Base-by-base conservation (phyloP, 2,113 vertebrate species). In the Morone saxatilis region DNA sequence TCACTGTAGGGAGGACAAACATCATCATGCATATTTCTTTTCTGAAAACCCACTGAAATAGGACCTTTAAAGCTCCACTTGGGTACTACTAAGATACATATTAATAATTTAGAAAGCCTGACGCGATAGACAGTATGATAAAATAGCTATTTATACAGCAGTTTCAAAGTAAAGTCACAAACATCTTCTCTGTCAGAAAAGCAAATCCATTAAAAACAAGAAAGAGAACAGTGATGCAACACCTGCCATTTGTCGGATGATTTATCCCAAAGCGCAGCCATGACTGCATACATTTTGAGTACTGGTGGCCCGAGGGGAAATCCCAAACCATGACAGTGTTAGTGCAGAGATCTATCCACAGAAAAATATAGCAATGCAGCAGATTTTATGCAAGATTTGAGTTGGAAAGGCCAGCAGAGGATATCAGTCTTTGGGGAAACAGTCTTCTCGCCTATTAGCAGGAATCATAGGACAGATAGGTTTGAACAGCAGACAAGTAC, bases 201-300 rank as follows among this genome's bases (percentile, higher is more conserved):
- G 77, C 51, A 87, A 86, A 85, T 83, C 63, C 76, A 68, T 90
- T 81, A 78, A 86, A 84, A 84, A 83, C 47, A 78, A 71, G 53
- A 56, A 81, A 62, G 54, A 69, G 56, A 85, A 70, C 59, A 50
- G 57, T 83, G 84, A 89, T 78, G 86, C 86, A 89, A 87, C 82
- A 69, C 76, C 72, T 73, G 80, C 77, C 69, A 51, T 83, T 88
- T 71, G 80, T 76, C 14, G 22, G 76, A 65, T 75, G 79, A 82
- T 54, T 88, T 84, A 60, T 80, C 80, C 83, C 71, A 53, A 41
- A 73, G 79, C 36, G 17, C 47, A 7, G 2, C 47, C 17, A 17
- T 38, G 69, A 53, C 62, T 66, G 65, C 87, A 47, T 80, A 51
- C 57, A 71, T 88, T 83, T 40, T 56, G 48, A 89, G 71, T 12